A percentile compares a stretch with the other conserved stretches of the same genome.
phyloP scores from a whole-genome alignment of 2,888 invertebrate species.

The Agapostemon virescens region DNA sequence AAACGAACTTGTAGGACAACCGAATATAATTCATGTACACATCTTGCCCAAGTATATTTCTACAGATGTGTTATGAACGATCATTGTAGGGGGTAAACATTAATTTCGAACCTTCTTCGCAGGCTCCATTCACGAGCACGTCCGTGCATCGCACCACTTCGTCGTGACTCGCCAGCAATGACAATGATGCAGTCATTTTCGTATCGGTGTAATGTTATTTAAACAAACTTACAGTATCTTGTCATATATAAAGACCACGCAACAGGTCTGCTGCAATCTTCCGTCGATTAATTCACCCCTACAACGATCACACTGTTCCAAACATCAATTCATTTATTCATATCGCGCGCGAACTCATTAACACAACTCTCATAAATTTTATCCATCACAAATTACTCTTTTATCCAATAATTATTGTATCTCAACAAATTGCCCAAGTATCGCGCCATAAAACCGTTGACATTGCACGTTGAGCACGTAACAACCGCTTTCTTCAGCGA shows the following conservation, averaged over 20 bases:
- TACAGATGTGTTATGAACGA: background rate
- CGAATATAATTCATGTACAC: background rate
- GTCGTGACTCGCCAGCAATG: constrained; percentile 87
- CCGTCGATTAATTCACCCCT: background rate
- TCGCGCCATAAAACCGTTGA: constrained; percentile 48
- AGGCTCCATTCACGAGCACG: constrained; percentile 85
- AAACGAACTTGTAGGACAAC: no score
- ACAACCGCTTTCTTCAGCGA: constrained; percentile 37
- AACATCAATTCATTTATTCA: constrained; percentile 13
- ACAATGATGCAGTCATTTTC: constrained; percentile 80
- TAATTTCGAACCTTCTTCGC: constrained; percentile 85
- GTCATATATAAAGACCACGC: constrained; percentile 21
- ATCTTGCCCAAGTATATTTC: background rate
- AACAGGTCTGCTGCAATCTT: background rate
- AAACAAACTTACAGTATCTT: constrained; percentile 7
- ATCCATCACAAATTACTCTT: constrained; percentile 13
- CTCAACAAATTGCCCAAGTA: background rate
- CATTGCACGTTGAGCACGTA: constrained; percentile 36
- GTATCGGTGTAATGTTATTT: background rate
- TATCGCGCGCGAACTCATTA: background rate
- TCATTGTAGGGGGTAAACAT: background rate
- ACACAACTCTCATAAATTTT: constrained; percentile 12
- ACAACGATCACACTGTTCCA: background rate
- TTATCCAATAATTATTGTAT: constrained; percentile 1
- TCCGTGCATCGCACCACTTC: constrained; percentile 86